Evolutionary conservation across 2,113 vertebrate genomes (phyloP).

Genomic region (Herpetotheres cachinnans): DNA sequence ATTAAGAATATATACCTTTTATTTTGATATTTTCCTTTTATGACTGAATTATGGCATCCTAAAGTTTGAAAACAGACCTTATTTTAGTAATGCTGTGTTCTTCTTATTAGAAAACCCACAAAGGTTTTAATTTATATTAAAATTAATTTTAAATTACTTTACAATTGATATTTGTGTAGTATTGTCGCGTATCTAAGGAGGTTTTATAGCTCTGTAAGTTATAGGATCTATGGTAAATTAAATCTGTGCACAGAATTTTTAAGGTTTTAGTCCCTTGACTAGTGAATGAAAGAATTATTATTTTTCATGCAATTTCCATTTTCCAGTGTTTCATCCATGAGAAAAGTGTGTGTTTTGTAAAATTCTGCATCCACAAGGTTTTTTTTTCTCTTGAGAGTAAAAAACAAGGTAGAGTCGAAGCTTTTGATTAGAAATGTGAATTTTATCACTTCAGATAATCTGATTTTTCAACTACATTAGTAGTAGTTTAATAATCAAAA

Average conservation of each 20-base stretch:
- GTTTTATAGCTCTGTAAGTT: background rate
- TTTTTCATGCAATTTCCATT: background rate
- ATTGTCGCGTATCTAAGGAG: conserved; percentile 1
- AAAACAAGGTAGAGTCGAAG: background rate
- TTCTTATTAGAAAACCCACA: background rate
- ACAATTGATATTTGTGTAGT: background rate
- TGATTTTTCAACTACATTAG: background rate
- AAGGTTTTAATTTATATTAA: background rate
- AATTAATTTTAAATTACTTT: background rate
- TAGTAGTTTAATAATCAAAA: background rate
- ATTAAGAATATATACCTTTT: background rate
- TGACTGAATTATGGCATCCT: background rate
- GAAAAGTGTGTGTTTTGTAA: background rate
- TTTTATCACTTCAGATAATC: background rate
- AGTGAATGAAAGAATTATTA: background rate
- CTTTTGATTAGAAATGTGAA: background rate
- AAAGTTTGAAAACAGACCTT: conserved; percentile 10
- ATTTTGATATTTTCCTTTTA: conserved; percentile 41
- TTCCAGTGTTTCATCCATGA: background rate
- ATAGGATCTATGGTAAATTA: conserved; percentile 10
- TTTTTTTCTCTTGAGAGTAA: background rate
- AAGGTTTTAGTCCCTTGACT: background rate
- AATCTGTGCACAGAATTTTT: background rate
- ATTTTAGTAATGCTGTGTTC: conserved; percentile 20
- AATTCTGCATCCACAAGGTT: background rate